phyloP scores from a whole-genome alignment of 2,888 invertebrate species.

The Linnaemya tessellans region DNA sequence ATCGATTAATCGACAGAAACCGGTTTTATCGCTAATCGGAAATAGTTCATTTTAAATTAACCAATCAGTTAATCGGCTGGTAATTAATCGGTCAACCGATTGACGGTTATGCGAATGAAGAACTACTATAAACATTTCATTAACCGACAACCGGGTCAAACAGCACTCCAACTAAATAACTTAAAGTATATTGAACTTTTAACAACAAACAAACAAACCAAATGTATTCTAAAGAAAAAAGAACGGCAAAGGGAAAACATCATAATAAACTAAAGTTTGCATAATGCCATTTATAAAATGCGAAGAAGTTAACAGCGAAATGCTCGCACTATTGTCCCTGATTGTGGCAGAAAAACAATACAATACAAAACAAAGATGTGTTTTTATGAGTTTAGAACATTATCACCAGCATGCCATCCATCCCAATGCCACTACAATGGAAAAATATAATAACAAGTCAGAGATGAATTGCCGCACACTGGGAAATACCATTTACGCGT shows the following conservation, averaged over 20 bases:
- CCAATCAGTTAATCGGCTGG: no score
- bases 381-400: slow-evolving; percentile 54
- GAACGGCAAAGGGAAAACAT: slow-evolving; percentile 1
- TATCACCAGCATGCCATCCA: slow-evolving; percentile 63
- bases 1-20: no score
- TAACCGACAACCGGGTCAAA: slow-evolving; percentile 25
- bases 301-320: slow-evolving; percentile 5
- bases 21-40: no score
- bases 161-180: background rate
- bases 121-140: no score
- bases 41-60: no score
- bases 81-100: no score
- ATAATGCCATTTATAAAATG: slow-evolving; percentile 12
- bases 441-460: slow-evolving; percentile 36
- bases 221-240: slow-evolving; percentile 2
- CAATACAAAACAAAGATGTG: slow-evolving; percentile 31
- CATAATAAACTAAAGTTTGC: slow-evolving; percentile 23
- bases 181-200: slow-evolving; percentile 31
- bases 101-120: no score
- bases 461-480: slow-evolving; percentile 61
- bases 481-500: slow-evolving; percentile 25
- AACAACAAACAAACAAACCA: background rate
- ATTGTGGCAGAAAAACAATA: slow-evolving; percentile 17
- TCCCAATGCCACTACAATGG: slow-evolving; percentile 29
- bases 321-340: slow-evolving; percentile 11